Evolutionary conservation across 1,140 invertebrate species (phyloP).

Genomic region (Holotrichia oblita): DNA sequence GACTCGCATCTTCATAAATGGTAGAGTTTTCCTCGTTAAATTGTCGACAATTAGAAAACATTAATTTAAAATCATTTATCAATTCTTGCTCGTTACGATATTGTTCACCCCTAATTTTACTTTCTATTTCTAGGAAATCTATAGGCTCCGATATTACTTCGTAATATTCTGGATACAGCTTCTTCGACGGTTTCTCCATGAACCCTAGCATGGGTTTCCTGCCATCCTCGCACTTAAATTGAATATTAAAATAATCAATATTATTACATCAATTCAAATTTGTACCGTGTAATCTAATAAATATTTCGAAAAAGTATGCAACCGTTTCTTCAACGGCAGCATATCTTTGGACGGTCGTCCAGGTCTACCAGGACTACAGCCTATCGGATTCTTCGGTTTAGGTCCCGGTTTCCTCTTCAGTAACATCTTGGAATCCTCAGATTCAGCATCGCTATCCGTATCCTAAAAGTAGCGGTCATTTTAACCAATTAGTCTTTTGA

Average conservation of each 20-base stretch:
- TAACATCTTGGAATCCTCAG: conserved; percentile 55
- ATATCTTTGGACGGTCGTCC: conserved; percentile 66
- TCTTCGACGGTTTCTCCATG: conserved; percentile 96
- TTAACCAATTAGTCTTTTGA: neutral
- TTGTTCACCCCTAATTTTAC: conserved; percentile 83
- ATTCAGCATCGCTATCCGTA: conserved; percentile 66
- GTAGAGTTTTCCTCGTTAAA: conserved; percentile 96
- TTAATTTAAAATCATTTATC: conserved; percentile 75
- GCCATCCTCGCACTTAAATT: conserved; percentile 76
- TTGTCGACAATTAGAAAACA: conserved; percentile 95
- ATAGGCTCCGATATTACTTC: conserved; percentile 94
- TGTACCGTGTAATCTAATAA: conserved; percentile 78
- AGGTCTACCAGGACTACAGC: conserved; percentile 53
- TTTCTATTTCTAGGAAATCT: conserved; percentile 93
- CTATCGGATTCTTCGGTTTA: conserved; percentile 65
- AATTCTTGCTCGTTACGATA: conserved; percentile 71
- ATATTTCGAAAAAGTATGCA: conserved; percentile 78
- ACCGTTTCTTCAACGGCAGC: conserved; percentile 77
- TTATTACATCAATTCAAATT: neutral
- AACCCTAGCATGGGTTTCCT: conserved; percentile 90
- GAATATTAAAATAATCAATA: neutral
- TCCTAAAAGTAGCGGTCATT: conserved; percentile 58
- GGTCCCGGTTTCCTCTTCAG: conserved; percentile 61
- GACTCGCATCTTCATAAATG: conserved; percentile 94
- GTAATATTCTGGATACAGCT: conserved; percentile 96